Evolutionary conservation across 2,113 vertebrate species (phyloP).

Genomic region (Cettia cetti): DNA sequence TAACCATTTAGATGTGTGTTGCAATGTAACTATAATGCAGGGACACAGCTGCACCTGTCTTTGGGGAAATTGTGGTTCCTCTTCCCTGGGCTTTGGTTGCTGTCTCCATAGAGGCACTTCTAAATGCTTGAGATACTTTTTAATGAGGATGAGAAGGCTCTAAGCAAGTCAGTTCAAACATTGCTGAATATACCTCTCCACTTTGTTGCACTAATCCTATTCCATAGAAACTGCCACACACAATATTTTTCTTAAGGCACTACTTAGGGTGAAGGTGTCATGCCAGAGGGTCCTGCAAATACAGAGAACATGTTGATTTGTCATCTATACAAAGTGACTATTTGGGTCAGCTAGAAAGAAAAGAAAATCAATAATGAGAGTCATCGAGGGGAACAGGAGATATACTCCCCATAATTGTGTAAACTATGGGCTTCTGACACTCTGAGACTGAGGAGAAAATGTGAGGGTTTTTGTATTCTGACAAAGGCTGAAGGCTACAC

Average conservation of each 20-base stretch:
- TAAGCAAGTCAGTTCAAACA: not conserved
- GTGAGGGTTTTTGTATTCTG: not conserved
- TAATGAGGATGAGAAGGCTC: not conserved
- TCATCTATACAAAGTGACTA: not conserved
- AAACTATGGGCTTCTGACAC: not conserved
- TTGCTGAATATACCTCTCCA: not conserved
- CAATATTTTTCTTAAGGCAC: not conserved
- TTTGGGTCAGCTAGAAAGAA: not conserved
- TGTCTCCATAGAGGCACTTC: not conserved
- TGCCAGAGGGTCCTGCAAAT: not conserved
- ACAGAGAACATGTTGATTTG: not conserved
- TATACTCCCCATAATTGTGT: not conserved
- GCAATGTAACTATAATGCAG: not conserved
- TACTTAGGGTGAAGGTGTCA: not conserved
- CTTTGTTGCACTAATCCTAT: not conserved
- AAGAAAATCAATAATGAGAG: not conserved
- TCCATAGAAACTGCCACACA: not conserved
- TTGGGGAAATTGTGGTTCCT: not conserved
- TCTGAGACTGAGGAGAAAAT: not conserved
- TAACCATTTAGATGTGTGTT: not conserved
- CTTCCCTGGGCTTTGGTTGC: not conserved
- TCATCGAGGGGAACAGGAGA: not conserved
- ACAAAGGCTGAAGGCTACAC: constrained; percentile 15
- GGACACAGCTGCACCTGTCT: not conserved
- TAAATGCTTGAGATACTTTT: not conserved